Percentiles rank a stretch among this genome's conserved stretches.
Evolutionary conservation across 92 coral and sea anemone genomes (phyloP).

Genomic region (Blastomussa wellsi): DNA sequence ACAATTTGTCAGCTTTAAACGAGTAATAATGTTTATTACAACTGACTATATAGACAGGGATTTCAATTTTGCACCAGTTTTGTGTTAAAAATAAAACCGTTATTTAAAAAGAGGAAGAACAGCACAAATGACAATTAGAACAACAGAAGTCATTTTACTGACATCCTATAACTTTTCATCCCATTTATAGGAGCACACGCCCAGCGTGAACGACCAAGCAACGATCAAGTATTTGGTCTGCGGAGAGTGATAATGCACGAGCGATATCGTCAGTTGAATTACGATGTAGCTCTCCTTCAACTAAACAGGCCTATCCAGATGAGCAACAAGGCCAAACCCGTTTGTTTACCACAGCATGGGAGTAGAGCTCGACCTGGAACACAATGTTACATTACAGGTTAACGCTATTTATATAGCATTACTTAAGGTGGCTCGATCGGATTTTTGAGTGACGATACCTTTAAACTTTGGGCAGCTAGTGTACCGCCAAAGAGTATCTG

Average conservation of each 20-base stretch:
- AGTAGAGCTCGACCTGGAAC: constrained; percentile 26
- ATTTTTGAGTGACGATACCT: too few relatives aligned
- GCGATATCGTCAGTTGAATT: constrained; percentile 13
- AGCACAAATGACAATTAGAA: too few relatives aligned
- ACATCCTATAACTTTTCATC: not conserved
- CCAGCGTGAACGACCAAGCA: constrained; percentile 7
- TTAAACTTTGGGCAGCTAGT: too few relatives aligned
- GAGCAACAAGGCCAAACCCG: constrained; percentile 17
- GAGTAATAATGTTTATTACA: too few relatives aligned
- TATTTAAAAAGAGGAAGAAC: too few relatives aligned
- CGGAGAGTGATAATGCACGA: constrained; percentile 30
- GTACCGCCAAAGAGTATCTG: too few relatives aligned
- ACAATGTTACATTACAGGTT: constrained; percentile 45
- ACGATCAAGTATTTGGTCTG: not conserved
- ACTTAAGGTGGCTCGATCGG: too few relatives aligned
- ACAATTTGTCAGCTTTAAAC: too few relatives aligned
- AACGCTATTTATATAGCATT: not conserved
- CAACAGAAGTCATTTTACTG: too few relatives aligned
- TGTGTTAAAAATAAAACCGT: too few relatives aligned
- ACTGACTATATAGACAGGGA: not conserved
- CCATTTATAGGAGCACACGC: constrained; percentile 19
- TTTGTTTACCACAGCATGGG: constrained; percentile 27
- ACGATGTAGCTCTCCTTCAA: constrained; percentile 38
- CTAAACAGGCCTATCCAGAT: constrained; percentile 9
- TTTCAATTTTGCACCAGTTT: not conserved